Conservation (phyloP, 2,797 vertebrate species). For the Anolis apletophallus region DNA sequence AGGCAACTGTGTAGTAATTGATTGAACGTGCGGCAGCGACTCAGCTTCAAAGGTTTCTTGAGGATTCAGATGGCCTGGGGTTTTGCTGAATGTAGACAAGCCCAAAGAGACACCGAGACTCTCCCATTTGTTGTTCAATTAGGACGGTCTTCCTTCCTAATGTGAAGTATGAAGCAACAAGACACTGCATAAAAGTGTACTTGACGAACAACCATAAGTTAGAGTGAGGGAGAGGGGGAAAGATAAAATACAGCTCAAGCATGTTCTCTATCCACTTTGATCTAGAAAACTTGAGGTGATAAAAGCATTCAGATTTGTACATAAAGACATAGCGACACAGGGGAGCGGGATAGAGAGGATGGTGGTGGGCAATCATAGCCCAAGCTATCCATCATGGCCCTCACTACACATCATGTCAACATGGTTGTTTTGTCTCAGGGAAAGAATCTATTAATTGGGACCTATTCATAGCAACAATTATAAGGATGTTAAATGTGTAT, state of each 20-base stretch:
- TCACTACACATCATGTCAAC: not conserved
- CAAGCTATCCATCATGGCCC: not conserved
- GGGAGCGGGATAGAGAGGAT: no score
- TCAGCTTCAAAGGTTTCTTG: no score
- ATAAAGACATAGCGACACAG: not conserved
- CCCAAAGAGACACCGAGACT: no score
- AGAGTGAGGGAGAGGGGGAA: not conserved
- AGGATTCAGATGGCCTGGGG: no score
- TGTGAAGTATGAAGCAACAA: not conserved
- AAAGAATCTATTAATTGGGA: slow-evolving; percentile 38
- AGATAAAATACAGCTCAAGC: slow-evolving; percentile 15
- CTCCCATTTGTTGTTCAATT: no score
- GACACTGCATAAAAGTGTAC: not conserved
- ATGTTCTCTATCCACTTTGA: slow-evolving; percentile 1
- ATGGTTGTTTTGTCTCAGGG: not conserved
- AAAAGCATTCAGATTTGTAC: not conserved
- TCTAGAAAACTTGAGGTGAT: slow-evolving; percentile 1
- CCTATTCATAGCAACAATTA: slow-evolving; percentile 49
- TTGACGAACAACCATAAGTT: not conserved
- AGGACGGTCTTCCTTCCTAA: no score
- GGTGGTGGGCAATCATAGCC: not conserved
- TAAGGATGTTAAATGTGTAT: slow-evolving; percentile 49
- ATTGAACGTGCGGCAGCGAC: no score
- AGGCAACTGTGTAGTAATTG: no score
- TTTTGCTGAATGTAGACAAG: no score